Evolutionary conservation across 35 echinoderm and acorn worm genomes (phyloP).

Genomic region (Chiridota heheva): DNA sequence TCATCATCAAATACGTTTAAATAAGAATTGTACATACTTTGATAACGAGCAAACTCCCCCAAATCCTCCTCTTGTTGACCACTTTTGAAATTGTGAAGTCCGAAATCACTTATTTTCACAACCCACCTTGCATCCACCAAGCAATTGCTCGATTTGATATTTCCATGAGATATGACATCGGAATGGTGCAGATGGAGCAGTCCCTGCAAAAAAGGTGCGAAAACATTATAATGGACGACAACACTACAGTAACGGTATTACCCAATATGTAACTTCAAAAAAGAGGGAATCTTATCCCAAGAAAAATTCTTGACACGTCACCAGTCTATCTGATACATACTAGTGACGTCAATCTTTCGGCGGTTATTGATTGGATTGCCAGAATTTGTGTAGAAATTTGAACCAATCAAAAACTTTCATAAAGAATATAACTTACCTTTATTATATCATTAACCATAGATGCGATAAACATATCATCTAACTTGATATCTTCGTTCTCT

Average conservation of each 20-base stretch:
- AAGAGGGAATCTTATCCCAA: too few species aligned
- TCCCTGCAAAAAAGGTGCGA: constrained; percentile 59
- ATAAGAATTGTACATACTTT: constrained; percentile 50
- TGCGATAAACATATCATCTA: constrained; percentile 98
- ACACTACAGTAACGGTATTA: too few species aligned
- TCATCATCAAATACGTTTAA: not conserved
- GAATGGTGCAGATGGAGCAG: constrained; percentile 74
- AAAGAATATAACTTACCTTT: constrained; percentile 69
- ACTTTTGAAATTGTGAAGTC: constrained; percentile 68
- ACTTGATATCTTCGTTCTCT: constrained; percentile 95
- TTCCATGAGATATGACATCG: constrained; percentile 80
- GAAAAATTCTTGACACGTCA: too few species aligned
- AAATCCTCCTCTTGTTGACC: constrained; percentile 68
- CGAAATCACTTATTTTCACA: constrained; percentile 91
- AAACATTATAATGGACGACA: not conserved
- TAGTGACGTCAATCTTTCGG: too few species aligned
- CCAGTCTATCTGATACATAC: too few species aligned
- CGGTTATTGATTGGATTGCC: too few species aligned
- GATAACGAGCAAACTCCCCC: constrained; percentile 80
- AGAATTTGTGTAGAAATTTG: too few species aligned
- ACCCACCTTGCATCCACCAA: constrained; percentile 93
- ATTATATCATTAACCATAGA: constrained; percentile 83
- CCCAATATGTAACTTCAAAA: too few species aligned
- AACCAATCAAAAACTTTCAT: too few species aligned
- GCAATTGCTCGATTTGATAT: constrained; percentile 86